Percentiles rank a stretch among this genome's conserved stretches.
Evolutionary conservation across 2,113 vertebrate genomes (phyloP).

Genomic region (Leptodactylus fuscus): DNA sequence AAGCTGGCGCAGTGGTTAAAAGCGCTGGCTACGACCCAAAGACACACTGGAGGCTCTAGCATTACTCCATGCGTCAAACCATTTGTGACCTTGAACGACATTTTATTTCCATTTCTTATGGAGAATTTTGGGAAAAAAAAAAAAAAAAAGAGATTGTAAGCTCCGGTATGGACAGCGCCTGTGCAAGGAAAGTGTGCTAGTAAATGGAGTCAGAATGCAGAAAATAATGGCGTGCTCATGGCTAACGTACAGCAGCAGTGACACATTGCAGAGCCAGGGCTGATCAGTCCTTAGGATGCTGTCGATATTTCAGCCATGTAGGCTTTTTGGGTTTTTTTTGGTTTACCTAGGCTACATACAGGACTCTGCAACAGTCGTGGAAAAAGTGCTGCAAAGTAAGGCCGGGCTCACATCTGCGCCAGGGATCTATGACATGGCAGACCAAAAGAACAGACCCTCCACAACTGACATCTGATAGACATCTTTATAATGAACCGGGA

Average conservation of each 20-base stretch:
- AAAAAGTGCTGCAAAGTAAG: too few species aligned
- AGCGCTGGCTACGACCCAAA: constrained; percentile 18
- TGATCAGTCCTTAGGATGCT: too few species aligned
- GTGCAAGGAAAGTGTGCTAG: not conserved
- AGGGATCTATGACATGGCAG: too few species aligned
- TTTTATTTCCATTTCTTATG: not conserved
- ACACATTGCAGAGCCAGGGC: not conserved
- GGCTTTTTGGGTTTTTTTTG: too few species aligned
- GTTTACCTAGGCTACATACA: too few species aligned
- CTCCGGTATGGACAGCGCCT: not conserved
- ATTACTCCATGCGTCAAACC: not conserved
- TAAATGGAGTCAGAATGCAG: too few species aligned
- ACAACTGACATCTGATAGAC: too few species aligned
- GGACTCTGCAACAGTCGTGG: too few species aligned
- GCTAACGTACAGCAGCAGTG: not conserved
- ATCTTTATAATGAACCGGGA: too few species aligned
- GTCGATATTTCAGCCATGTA: too few species aligned
- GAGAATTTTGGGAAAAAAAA: not conserved
- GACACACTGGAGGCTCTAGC: constrained; percentile 26
- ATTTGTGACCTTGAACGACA: constrained; percentile 32
- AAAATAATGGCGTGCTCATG: not conserved
- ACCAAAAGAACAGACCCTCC: too few species aligned
- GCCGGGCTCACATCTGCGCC: too few species aligned
- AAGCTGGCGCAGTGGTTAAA: constrained; percentile 28
- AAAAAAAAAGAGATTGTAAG: not conserved